Evolutionary conservation across 2,888 invertebrate species (phyloP), one percentile per base, ranked within the genome.

Genomic region (Andrena chrysosceles): DNA sequence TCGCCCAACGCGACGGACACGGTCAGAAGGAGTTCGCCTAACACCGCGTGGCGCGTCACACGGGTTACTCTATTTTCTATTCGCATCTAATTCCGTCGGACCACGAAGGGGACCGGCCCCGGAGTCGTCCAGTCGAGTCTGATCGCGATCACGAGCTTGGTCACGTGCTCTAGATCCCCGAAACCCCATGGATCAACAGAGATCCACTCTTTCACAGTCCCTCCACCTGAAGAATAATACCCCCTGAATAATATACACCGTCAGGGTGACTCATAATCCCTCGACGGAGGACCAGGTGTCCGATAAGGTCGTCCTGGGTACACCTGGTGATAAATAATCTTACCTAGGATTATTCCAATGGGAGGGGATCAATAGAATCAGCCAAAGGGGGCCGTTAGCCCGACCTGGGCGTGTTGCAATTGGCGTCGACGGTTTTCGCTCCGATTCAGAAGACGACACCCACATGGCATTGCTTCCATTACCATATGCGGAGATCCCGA

Each of bases 401-500:
- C 62, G 31, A 48, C 42, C 71, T 2, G 56, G 60, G 31, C 29
- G 66, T 71, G 78, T 79, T 60, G 81, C 74, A 81, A 88, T 87
- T 85, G 87, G 81, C 64, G 81, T 35, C 80, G 74, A 80, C 74
- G 80, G 67, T 76, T 83, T 83, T 85, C 85, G 85, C 85, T 77
- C 68, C 85, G 88, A 81, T 89, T 84, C 87, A 85, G 84, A 82
- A 89, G 86, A 89, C 85, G 87, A 89, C 93, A 92, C 93, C 93
- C 92, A 93, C 93, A 90, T 92, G 89, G 82, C 85, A 80, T 88
- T 89, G 89, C 85, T 85, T 86, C 89, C 91, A 92, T 93, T 93
- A 91, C 93, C 93, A 93, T 93, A 93, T 92, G 92, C 90, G 93
- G 92, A 91, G 90, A 91, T 91, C 85, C 87, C 88, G 90, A 91